phyloP scores from a whole-genome alignment of 2,797 vertebrate genomes.

The Pampus argenteus region DNA sequence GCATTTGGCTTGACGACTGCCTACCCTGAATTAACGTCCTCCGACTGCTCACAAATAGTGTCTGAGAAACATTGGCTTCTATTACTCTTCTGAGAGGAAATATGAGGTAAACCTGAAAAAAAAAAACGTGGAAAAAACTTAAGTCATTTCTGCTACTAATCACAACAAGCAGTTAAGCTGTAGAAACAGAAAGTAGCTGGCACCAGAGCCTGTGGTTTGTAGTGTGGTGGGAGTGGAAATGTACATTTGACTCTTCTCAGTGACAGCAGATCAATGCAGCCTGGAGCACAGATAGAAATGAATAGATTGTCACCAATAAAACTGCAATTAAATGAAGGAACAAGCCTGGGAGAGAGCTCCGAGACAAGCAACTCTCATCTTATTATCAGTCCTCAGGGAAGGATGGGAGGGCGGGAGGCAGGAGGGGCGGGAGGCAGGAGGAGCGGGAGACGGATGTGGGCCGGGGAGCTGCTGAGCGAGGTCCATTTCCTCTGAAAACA shows the following conservation, averaged over 20 bases:
- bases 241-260: constrained; percentile 76
- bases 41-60: constrained; percentile 30
- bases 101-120: constrained; percentile 16
- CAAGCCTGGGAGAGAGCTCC: constrained; percentile 61
- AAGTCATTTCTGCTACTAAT: constrained; percentile 22
- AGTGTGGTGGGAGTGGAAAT: constrained; percentile 63
- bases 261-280: constrained; percentile 85
- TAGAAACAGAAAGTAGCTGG: constrained; percentile 48
- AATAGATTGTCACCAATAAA: constrained; percentile 89
- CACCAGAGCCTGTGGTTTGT: constrained; percentile 48
- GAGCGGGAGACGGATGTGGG: constrained; percentile 45
- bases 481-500: constrained; percentile 61
- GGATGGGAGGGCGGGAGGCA: constrained; percentile 18
- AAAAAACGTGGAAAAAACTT: background rate
- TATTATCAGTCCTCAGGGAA: constrained; percentile 74
- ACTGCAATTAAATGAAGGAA: constrained; percentile 87
- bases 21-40: constrained; percentile 25
- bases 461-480: constrained; percentile 19
- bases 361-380: constrained; percentile 75
- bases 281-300: constrained; percentile 78
- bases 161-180: constrained; percentile 36
- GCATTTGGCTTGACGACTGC: constrained; percentile 17
- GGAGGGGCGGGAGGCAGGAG: constrained; percentile 31
- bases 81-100: constrained; percentile 13
- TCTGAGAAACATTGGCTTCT: background rate